Evolutionary conservation across 30 jellyfish, hydroid and myxozoan species (phyloP), one percentile per base, ranked within the genome.

Genomic region (Aurelia sp.): DNA sequence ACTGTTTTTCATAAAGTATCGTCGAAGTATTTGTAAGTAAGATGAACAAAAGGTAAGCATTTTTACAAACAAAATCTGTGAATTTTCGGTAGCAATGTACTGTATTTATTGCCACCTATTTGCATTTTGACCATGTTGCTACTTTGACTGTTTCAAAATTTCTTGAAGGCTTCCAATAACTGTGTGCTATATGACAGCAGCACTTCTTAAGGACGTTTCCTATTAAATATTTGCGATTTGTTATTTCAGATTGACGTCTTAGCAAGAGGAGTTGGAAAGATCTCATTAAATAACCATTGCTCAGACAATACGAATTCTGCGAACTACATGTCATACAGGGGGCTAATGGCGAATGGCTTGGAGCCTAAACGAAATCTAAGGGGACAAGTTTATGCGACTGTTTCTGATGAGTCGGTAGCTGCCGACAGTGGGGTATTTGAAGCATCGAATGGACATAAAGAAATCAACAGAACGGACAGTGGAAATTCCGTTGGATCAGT

Each of bases 371-470:
- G 87, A 13, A 69, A 76, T 13, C 81, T 91, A 11, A 70, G 69
- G 68, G 82, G 96, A 19, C 90, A 94, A 55, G 96, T 96, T 18
- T 86, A 91, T 60, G 91, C 94, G 35, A 92, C 99, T 38, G 89
- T 80, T 33, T 96, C 99, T 13, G 96, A 96, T 80, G 99, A 96
- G 64, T 96, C 99, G 11, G 99, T 96, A 3, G 99, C 98, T 18
- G 99, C 99, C 6, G 99, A 96, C 50, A 96, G 99, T 71, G 99
- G 99, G 19, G 99, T 96, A 10, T 96, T 96, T 69, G 99, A 96
- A 66, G 98, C 96, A 22, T 71, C 97, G 50, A 77, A 76, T 41
- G 91, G 70, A 13, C 89, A 81, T 18, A 84, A 70, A 20, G 60
- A 66, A 1, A 85, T 86, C 50, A 73, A 57, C 17, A 24, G 91